Evolutionary conservation across 2,797 vertebrate species (phyloP), one percentile per base, ranked within the genome.

Genomic region (Karalla daura): DNA sequence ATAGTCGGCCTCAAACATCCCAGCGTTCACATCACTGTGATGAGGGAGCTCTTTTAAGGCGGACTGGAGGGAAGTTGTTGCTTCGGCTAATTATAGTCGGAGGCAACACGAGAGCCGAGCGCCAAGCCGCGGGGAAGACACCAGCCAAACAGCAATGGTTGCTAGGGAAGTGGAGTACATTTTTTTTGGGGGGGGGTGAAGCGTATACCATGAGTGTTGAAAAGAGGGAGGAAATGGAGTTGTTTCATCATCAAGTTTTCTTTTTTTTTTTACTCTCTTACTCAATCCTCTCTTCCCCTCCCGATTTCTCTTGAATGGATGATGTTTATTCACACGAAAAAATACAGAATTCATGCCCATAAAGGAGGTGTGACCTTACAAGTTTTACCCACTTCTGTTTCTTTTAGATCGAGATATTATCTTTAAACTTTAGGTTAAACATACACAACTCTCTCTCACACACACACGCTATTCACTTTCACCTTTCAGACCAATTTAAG

Each of bases 11-110:
- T 66, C 47, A 21, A 62, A 50, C 55, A 61, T 23, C 39, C 7
- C 71, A 21, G 46, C 51, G 18, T 71, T 69, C 70, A 52, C 70
- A 69, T 72, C 63, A 20, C 25, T 13, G 58, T 43, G 77, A 77
- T 45, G 64, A 75, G 68, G 70, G n/a, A 37, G 33, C 71, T 64
- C 79, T 72, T 71, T 74, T 44, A 68, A 49, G n/a, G 67, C 14
- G 1, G 27, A 81, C 72, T 58, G 40, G 74, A 80, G 53, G 72
- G 55, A 70, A 76, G 81, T 41, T 62, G 70, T 84, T 69, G 54
- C 24, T 36, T 15, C n/a, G 58, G 63, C 84, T 90, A 91, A 88
- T 86, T 90, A 89, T 92, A 90, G 88, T 72, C 62, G 68, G 72
- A 59, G 77, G 86, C 76, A 69, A 81, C 70, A 64, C 27, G 56